Evolutionary conservation across 2,797 vertebrate genomes (phyloP), one percentile per base, ranked within the genome.

Genomic region (Ceryle rudis): DNA sequence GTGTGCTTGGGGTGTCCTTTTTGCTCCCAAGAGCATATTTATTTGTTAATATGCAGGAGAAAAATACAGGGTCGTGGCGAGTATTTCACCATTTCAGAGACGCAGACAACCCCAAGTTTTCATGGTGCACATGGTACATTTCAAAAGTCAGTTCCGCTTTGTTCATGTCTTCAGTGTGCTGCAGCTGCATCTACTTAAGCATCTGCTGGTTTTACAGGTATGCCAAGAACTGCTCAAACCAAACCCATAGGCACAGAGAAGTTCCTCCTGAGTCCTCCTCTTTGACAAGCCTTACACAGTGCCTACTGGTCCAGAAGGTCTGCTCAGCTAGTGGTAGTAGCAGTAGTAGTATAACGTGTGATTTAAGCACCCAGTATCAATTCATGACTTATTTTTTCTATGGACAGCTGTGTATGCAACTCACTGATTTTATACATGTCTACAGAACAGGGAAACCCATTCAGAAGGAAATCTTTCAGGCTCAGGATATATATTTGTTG

Each of bases 51-150:
- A 58, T 15, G 9, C 22, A 64, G 6, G 0, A 18, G n/a, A 13
- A 78, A 82, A 86, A 61, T 60, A 18, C 0, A 0, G 14, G 11
- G 42, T 72, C 51, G 61, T 3, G 1, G 31, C 33, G 33, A 18
- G 37, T 15, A 5, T 61, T 85, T 62, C 60, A 60, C 23, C n/a
- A 10, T 49, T 83, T 60, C 65, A 67, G 52, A 33, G 65, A 4
- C 51, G 42, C 2, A 0, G 33, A 90, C 20, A n/a, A 7, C 8
- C 9, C 47, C 0, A 1, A 1, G 31, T 39, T 71, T 67, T 67
- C 26, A 22, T 9, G 13, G 29, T 49, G 70, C 4, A 4, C 6
- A 51, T 2, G 12, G 41, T 3, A 8, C 29, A 18, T n/a, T 78
- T 44, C 51, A 62, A 31, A 51, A n/a, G 37, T 35, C 44, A 72